Base-by-base conservation (phyloP, 2,888 invertebrate species). In the Orthosia gothica region DNA sequence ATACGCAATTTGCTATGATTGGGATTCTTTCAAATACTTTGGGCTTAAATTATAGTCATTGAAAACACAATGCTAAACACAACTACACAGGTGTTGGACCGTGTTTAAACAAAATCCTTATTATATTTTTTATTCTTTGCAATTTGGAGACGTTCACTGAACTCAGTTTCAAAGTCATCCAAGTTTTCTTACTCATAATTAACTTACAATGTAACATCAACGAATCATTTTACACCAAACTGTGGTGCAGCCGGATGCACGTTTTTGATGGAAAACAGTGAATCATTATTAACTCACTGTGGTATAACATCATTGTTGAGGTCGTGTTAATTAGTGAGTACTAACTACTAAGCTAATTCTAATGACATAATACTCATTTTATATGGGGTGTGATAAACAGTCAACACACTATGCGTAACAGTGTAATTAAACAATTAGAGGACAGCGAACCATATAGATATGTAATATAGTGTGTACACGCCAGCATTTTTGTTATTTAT, bases 211-310 rank as follows among this genome's bases (percentile, higher is more conserved):
- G 18, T n/a, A 58, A n/a, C 40, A 15, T 5, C 23, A 57, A 40
- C 54, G 23, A 79, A 61, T 74, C 20, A 61, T 74, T 79, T 65
- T 49, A 74, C 26, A 65, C n/a, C 16, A 49, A 57, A 65, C 9
- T 26, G 3, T 57, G 40, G 49, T 65, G 55, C 47, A 65, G 12
- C 70, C 82, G 65, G 61, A 69, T 61, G 55, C 64, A 61, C 47
- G 54, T 57, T 70, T 76, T 77, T 70, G 26, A 76, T 76, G 32
- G 59, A 70, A 76, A 73, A 66, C 32, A 12, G 55, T 85, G 79
- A 84, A 55, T 85, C 82, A 85, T 65, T 66, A 59, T 59, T 67
- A 70, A 74, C 47, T 68, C 74, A 78, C 26, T 73, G 32, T 15
- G 55, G 63, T 61, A 32, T 61, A 55, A 20, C 76, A 74, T 83